Evolutionary conservation across 2,797 vertebrate species (phyloP).

Genomic region (Dendrocincla tyrannina): DNA sequence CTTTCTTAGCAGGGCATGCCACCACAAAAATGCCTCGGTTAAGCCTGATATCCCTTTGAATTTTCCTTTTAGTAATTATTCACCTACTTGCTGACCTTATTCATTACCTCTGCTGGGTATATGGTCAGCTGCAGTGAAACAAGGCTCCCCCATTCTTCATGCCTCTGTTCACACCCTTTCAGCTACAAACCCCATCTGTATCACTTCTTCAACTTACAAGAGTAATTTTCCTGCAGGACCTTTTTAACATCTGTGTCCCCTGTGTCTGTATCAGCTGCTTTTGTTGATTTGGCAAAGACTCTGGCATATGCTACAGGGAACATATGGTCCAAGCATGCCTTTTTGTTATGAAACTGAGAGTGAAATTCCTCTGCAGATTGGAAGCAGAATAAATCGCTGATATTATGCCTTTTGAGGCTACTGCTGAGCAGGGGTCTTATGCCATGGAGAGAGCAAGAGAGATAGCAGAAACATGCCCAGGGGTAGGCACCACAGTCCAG

Average conservation of each 20-base stretch:
- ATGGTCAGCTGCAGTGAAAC: neutral
- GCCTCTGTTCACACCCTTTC: neutral
- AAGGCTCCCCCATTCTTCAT: neutral
- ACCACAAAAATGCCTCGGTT: neutral
- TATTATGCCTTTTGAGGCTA: neutral
- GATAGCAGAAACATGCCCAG: neutral
- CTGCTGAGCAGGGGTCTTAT: neutral
- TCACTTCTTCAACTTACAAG: neutral
- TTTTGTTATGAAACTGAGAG: neutral
- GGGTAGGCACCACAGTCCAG: neutral
- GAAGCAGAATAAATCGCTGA: neutral
- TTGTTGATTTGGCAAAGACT: slow-evolving; percentile 17
- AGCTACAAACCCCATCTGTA: neutral
- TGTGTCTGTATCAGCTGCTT: slow-evolving; percentile 20
- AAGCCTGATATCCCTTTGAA: neutral
- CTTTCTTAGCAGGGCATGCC: neutral
- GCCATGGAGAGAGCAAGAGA: neutral
- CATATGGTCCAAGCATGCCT: slow-evolving; percentile 13
- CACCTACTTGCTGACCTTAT: neutral
- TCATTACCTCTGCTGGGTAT: neutral
- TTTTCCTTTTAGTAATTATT: neutral
- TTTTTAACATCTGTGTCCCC: slow-evolving; percentile 21
- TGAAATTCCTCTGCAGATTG: slow-evolving; percentile 19
- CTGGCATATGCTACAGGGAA: neutral
- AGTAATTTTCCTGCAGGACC: slow-evolving; percentile 12